Evolutionary conservation across 2,113 vertebrate genomes (phyloP), one percentile per base, ranked within the genome.

Genomic region (Antidorcas marsupialis): DNA sequence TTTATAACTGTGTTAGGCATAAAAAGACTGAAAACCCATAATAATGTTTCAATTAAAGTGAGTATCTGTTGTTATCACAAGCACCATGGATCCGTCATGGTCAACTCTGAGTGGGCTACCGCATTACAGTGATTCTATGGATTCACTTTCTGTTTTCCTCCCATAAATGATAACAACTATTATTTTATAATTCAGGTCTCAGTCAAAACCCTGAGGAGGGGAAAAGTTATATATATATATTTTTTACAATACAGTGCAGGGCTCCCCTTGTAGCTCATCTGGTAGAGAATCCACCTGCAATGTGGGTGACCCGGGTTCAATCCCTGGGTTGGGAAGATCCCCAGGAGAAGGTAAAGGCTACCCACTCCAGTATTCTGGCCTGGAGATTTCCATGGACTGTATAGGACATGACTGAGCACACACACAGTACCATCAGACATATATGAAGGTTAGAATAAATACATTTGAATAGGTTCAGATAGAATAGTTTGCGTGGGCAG

Each of bases 221-320:
- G 30, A 50, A 43, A 33, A 25, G 55, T 3, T 57, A 25, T 59
- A 57, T 57, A 23, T 55, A 57, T 57, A 11, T 57, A 25, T 57
- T 3, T 87, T 30, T 6, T 28, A 28, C 45, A 6, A 36, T 36
- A 36, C 2, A 67, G 64, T 67, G 17, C 17, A 21, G 64, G 9
- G n/a, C 64, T 71, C 11, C 64, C 17, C n/a, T 71, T 71, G 64
- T 67, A 33, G 33, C 64, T 36, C 64, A 71, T 17, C 64, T 71
- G n/a, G 64, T 71, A 71, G 21, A 71, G 64, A 71, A 21, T 36
- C 64, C n/a, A 5, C n/a, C 17, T 71, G 64, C 17, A 71, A 21
- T 71, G n/a, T 2, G 64, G n/a, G 17, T 21, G 64, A 21, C 64
- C n/a, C 0, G 0, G n/a, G 64, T 21, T 71, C 0, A 2, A 71